Conservation (phyloP, 2,888 invertebrate genomes). For the Sycophila texana region DNA sequence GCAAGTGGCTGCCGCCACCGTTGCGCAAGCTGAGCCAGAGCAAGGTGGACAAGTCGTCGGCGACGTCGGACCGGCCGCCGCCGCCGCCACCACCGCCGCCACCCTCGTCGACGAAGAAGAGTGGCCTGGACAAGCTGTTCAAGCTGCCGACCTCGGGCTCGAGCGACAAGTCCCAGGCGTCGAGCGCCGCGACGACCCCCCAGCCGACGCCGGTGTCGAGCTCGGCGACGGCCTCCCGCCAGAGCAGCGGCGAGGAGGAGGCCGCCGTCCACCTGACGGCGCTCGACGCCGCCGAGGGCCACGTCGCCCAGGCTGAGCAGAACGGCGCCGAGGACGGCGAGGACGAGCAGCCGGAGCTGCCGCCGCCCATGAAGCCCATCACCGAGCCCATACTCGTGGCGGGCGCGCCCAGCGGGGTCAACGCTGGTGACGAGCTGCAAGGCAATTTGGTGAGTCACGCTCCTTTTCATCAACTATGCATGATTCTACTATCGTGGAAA, state of each 20-base stretch:
- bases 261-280: constrained; percentile 46
- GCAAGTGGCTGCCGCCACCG: constrained; percentile 93
- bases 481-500: too few relatives aligned
- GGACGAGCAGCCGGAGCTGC: constrained; percentile 90
- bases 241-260: constrained; percentile 51
- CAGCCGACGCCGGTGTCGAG: constrained; percentile 66
- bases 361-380: constrained; percentile 97
- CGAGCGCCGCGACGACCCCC: constrained; percentile 68
- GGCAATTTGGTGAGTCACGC: constrained; percentile 61
- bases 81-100: constrained; percentile 65
- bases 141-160: constrained; percentile 79
- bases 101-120: constrained; percentile 79
- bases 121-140: constrained; percentile 89
- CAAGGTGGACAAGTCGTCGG: constrained; percentile 85
- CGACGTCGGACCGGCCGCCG: constrained; percentile 67
- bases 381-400: constrained; percentile 81
- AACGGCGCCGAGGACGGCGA: constrained; percentile 85
- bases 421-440: constrained; percentile 71
- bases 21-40: constrained; percentile 92
- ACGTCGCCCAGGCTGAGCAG: constrained; percentile 68
- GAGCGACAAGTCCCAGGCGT: constrained; percentile 66
- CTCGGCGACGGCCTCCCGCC: constrained; percentile 65
- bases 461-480: too few relatives aligned
- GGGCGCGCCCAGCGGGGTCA: constrained; percentile 67
- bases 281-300: constrained; percentile 25